A percentile compares a stretch with the other conserved stretches of the same genome.
These are phyloP conservation scores for Simalia tracyae DNA, from an alignment of 2,797 vertebrate genomes.

Conservation along the genomic window DNA sequence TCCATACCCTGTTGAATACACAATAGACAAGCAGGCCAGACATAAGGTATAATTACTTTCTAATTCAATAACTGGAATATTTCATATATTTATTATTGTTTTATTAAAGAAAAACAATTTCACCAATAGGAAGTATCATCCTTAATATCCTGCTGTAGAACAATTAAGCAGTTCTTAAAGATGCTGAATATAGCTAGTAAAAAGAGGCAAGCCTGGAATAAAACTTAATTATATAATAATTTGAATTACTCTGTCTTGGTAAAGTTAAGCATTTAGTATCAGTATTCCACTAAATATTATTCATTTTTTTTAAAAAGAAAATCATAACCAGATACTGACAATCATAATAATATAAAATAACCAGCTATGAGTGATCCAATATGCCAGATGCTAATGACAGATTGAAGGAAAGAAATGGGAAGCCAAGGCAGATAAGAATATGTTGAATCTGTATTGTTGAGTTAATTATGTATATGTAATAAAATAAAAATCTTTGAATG, in stretches of 20 bases:
- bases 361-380: not conserved
- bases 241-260: not conserved
- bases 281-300: rapidly evolving
- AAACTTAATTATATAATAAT: not conserved
- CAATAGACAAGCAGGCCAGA: not conserved
- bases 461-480: conserved; percentile 15
- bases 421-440: not conserved
- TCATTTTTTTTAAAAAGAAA: rapidly evolving
- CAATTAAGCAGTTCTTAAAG: not conserved
- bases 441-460: not conserved
- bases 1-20: not conserved
- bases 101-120: conserved; percentile 41
- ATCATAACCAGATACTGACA: not conserved
- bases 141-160: conserved; percentile 30
- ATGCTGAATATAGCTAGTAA: not conserved
- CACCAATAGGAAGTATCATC: conserved; percentile 47
- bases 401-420: not conserved
- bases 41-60: not conserved
- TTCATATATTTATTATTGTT: not conserved
- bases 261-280: not conserved
- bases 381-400: not conserved
- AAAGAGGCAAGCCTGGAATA: not conserved
- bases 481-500: not conserved
- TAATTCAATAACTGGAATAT: not conserved
- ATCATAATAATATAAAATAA: rapidly evolving